phyloP scores from a whole-genome alignment of 2,113 vertebrate genomes.

The Callaeas wilsoni region DNA sequence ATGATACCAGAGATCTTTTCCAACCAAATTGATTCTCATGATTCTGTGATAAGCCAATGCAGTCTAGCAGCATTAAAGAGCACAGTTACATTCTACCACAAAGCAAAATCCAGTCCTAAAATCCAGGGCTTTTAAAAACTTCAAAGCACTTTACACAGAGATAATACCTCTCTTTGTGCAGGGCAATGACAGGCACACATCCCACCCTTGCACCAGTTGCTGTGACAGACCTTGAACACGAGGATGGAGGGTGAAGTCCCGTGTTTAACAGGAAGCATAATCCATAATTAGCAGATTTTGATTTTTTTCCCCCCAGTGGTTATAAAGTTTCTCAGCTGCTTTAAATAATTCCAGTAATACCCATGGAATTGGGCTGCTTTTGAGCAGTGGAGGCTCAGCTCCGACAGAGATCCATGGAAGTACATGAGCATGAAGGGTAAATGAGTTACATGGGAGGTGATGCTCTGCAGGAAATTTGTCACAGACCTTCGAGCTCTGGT shows the following conservation, averaged over 20 bases:
- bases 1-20: neutral
- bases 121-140: neutral
- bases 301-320: neutral
- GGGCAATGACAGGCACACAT: neutral
- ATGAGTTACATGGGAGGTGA: neutral
- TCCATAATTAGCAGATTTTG: neutral
- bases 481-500: fast-evolving
- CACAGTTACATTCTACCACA: neutral
- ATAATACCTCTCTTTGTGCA: neutral
- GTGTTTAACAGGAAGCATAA: neutral
- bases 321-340: neutral
- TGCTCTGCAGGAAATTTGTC: neutral
- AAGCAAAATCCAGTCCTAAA: neutral
- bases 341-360: neutral
- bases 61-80: neutral
- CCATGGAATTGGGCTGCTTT: neutral
- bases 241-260: fast-evolving
- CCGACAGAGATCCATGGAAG: fast-evolving
- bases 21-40: neutral
- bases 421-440: neutral
- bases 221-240: neutral
- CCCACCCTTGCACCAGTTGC: neutral
- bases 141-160: neutral
- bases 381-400: neutral
- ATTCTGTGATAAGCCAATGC: neutral